phyloP scores from a whole-genome alignment of 2,888 invertebrate species.

The Dryobotodes eremita region DNA sequence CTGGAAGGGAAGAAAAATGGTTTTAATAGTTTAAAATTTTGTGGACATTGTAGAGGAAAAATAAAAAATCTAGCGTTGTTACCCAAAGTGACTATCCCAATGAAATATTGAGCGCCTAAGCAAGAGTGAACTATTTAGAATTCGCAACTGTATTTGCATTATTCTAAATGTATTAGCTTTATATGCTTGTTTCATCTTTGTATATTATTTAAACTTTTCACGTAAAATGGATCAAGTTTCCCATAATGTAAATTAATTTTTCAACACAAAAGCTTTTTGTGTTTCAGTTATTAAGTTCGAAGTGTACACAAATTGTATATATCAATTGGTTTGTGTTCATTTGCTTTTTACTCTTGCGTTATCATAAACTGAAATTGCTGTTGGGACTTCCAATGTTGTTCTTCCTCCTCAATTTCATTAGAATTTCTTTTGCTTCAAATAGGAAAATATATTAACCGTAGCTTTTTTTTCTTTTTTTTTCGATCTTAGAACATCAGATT shows the following conservation, averaged over 20 bases:
- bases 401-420: slow-evolving; percentile 8
- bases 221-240: slow-evolving; percentile 40
- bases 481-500: no score
- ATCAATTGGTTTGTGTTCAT: slow-evolving; percentile 29
- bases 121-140: slow-evolving; percentile 24
- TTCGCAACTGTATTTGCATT: slow-evolving; percentile 30
- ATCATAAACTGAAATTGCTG: slow-evolving; percentile 55
- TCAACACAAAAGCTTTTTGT: slow-evolving; percentile 46
- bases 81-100: not conserved
- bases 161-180: slow-evolving; percentile 32
- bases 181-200: slow-evolving; percentile 19
- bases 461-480: no score
- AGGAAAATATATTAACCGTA: not conserved
- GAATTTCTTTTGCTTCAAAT: not conserved
- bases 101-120: not conserved
- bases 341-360: slow-evolving; percentile 32
- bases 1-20: slow-evolving; percentile 7
- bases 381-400: slow-evolving; percentile 11
- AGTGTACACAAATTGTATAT: slow-evolving; percentile 48
- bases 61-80: not conserved
- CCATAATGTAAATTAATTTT: slow-evolving; percentile 46
- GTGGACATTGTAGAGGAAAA: not conserved
- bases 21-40: slow-evolving; percentile 6
- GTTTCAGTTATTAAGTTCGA: slow-evolving; percentile 32
- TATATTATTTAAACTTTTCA: slow-evolving; percentile 37